A percentile compares a stretch with the other conserved stretches of the same genome.
Evolutionary conservation across 2,797 vertebrate species (phyloP).

Genomic region (Brotula barbata): DNA sequence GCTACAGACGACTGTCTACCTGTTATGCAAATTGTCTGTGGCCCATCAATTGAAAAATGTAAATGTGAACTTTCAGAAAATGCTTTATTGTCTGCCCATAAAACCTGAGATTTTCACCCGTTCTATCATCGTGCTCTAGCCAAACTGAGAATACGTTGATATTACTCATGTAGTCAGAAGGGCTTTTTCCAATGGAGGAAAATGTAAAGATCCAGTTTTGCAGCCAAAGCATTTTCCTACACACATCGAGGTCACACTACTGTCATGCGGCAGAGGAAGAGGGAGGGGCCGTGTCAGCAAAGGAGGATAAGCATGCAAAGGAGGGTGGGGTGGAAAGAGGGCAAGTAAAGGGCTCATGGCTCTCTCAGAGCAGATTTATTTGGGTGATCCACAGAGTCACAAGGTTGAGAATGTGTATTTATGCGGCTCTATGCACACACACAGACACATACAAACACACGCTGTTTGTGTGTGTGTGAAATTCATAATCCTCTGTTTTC

Average conservation of each 20-base stretch:
- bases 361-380: conserved; percentile 58
- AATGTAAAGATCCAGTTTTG: conserved; percentile 2
- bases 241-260: conserved; percentile 32
- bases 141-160: too few relatives aligned
- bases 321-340: conserved; percentile 22
- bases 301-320: conserved; percentile 20
- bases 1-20: conserved; percentile 19
- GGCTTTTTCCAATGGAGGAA: neutral
- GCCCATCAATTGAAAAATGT: neutral
- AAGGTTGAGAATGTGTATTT: conserved; percentile 44
- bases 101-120: neutral
- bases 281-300: conserved; percentile 12
- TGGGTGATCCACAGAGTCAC: conserved; percentile 51
- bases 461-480: conserved; percentile 24
- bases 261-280: conserved; percentile 52
- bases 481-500: conserved; percentile 14
- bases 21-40: neutral
- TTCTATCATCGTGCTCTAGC: too few relatives aligned
- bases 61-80: neutral
- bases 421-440: too few relatives aligned
- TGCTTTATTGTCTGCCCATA: neutral
- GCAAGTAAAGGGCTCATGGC: conserved; percentile 45
- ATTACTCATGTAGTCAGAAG: neutral
- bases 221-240: conserved; percentile 23
- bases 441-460: too few relatives aligned